Conservation (phyloP, 1,140 invertebrate species). For the Drosophila tristis region DNA sequence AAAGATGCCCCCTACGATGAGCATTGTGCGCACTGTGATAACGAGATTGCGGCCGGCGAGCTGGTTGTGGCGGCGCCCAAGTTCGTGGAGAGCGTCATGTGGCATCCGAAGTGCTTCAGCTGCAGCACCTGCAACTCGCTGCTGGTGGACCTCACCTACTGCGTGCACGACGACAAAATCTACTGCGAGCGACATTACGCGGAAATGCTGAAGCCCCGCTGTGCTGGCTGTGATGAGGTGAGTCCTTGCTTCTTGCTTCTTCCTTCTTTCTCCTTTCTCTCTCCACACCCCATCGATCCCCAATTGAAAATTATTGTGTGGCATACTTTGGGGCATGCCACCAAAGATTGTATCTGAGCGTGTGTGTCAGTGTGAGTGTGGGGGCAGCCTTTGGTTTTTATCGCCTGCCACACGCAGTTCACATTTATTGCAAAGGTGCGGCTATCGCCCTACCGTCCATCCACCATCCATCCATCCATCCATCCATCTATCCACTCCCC, state of each 20-base stretch:
- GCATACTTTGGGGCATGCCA: constrained; percentile 57
- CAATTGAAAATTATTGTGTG: constrained; percentile 64
- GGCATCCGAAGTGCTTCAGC: constrained; percentile 95
- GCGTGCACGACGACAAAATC: constrained; percentile 92
- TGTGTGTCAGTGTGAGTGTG: constrained; percentile 45
- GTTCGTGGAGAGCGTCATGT: constrained; percentile 87
- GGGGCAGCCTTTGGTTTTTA: constrained; percentile 54
- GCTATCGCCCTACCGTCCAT: constrained; percentile 14
- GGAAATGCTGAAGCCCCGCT: constrained; percentile 95
- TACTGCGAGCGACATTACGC: constrained; percentile 98
- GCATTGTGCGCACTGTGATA: constrained; percentile 85
- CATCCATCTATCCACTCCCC: not conserved
- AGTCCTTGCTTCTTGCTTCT: constrained; percentile 80
- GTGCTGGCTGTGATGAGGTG: constrained; percentile 97
- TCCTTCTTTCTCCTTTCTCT: not conserved
- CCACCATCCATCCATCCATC: no score
- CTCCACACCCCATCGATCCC: constrained; percentile 26
- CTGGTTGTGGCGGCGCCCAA: constrained; percentile 85
- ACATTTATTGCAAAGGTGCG: constrained; percentile 70
- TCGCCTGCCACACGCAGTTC: constrained; percentile 63
- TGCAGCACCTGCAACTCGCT: constrained; percentile 94
- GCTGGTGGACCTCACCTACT: constrained; percentile 96
- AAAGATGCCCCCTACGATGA: constrained; percentile 81
- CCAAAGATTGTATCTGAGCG: constrained; percentile 19
- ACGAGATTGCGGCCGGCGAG: constrained; percentile 85